Evolutionary conservation across 1,140 invertebrate genomes (phyloP).

Genomic region (Pachyrhynchus sulphureomaculatus): DNA sequence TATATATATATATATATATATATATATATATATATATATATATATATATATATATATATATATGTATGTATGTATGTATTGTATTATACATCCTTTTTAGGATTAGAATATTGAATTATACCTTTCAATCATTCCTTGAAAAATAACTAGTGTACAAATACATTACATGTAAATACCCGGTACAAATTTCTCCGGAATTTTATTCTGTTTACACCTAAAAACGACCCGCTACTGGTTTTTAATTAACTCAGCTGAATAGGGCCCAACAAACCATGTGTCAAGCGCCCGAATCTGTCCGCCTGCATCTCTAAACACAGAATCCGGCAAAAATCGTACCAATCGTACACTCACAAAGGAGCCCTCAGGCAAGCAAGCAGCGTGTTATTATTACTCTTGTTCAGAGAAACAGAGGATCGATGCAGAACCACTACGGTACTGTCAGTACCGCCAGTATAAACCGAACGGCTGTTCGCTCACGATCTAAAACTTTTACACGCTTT

Average conservation of each 20-base stretch:
- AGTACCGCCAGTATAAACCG: conserved; percentile 15
- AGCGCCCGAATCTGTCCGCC: not conserved
- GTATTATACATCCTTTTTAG: too few relatives aligned
- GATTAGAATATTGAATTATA: too few relatives aligned
- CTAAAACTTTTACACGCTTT: not conserved
- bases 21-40: too few relatives aligned
- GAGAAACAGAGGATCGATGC: conserved; percentile 9
- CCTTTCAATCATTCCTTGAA: too few relatives aligned
- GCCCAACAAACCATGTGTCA: not conserved
- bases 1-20: too few relatives aligned
- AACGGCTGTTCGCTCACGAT: not conserved
- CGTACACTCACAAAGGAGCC: conserved; percentile 5
- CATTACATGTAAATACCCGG: too few relatives aligned
- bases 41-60: too few relatives aligned
- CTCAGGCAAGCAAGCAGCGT: conserved; percentile 1
- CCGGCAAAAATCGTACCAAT: conserved; percentile 6
- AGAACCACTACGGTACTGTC: conserved; percentile 3
- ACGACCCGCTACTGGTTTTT: not conserved
- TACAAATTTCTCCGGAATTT: too few relatives aligned
- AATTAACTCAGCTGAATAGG: not conserved
- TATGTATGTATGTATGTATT: too few relatives aligned
- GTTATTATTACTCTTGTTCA: not conserved
- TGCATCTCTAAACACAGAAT: not conserved
- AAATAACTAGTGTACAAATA: too few relatives aligned
- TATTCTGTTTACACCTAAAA: not conserved